Base-by-base conservation (phyloP, 2,113 vertebrate species). In the Arvicanthis niloticus region DNA sequence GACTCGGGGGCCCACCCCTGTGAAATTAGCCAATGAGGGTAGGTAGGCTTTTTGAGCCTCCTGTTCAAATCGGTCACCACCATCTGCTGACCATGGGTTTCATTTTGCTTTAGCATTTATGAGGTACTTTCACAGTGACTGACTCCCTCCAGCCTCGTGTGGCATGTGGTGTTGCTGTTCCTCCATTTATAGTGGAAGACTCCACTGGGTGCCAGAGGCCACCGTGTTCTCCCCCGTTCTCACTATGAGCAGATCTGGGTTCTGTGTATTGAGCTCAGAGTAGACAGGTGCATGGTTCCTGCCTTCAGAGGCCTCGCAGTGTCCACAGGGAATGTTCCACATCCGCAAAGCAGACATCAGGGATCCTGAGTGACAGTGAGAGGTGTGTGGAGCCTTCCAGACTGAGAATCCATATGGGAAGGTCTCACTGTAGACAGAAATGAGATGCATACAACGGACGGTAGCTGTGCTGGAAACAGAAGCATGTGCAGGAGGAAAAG, bases 301-400 rank as follows among this genome's bases (percentile, higher is more conserved):
- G 40, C 77, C 72, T 62, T 91, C 58, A 73, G 81, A 73, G 81
- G 19, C 77, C 72, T 87, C 86, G 24, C 22, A 2, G 42, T 51
- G 37, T 76, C 0, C 0, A 0, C 0, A 4, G 76, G 51, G 34
- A 88, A 24, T 24, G 1, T 51, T 51, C 34, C n/a, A 29, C 37
- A n/a, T n/a, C 3, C 0, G 0, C 11, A 62, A 78, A 68, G 29
- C 31, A 10, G 0, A 0, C 26, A 3, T n/a, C 3, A 21, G 21
- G 60, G 5, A 0, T n/a, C 31, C 10, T 17, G 19, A 24, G 37
- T 0, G 5, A 76, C 73, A 0, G 1, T 53, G 45, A 31, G 31
- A 10, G n/a, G 42, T 1, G 12, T 53, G 72, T 40, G 21, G 65
- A 67, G 75, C 70, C 65, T n/a, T 5, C 4, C 60, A 40, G 85